A percentile compares a stretch with the other conserved stretches of the same genome.
These are phyloP conservation scores for Temnothorax longispinosus DNA, from an alignment of 1,140 invertebrate genomes.

Conservation along the genomic window DNA sequence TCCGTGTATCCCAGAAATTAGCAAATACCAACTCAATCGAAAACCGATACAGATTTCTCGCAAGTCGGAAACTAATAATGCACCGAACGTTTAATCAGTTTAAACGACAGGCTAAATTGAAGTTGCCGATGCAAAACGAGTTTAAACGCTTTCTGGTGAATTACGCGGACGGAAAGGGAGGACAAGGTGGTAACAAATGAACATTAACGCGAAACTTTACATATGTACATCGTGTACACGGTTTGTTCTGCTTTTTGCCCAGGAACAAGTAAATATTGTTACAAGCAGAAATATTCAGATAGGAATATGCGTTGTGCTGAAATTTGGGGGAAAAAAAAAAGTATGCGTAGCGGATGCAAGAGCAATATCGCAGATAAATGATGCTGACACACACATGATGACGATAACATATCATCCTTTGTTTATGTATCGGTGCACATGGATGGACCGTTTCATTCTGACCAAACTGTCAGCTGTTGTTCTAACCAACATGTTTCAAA, in stretches of 20 bases:
- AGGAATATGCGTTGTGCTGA: background rate
- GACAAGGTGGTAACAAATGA: background rate
- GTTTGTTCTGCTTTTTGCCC: background rate
- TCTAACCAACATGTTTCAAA: slow-evolving; percentile 65
- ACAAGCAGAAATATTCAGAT: background rate
- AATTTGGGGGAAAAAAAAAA: background rate
- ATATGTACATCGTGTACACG: background rate
- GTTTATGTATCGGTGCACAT: slow-evolving; percentile 35
- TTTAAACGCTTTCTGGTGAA: slow-evolving; percentile 5
- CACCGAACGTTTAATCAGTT: slow-evolving; percentile 32
- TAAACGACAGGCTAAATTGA: slow-evolving; percentile 28
- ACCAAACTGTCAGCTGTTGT: slow-evolving; percentile 47
- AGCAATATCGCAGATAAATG: slow-evolving; percentile 56
- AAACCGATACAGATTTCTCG: slow-evolving; percentile 34
- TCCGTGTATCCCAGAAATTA: background rate
- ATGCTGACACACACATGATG: slow-evolving; percentile 52
- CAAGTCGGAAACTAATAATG: slow-evolving; percentile 47
- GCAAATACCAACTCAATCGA: slow-evolving; percentile 13
- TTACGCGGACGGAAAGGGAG: background rate
- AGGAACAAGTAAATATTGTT: background rate
- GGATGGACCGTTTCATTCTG: slow-evolving; percentile 55
- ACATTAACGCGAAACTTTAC: slow-evolving; percentile 4
- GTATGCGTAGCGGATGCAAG: background rate
- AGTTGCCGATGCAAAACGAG: background rate
- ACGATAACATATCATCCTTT: slow-evolving; percentile 71